Conservation (phyloP, 2,113 vertebrate species). For the Sisor rabdophorus region DNA sequence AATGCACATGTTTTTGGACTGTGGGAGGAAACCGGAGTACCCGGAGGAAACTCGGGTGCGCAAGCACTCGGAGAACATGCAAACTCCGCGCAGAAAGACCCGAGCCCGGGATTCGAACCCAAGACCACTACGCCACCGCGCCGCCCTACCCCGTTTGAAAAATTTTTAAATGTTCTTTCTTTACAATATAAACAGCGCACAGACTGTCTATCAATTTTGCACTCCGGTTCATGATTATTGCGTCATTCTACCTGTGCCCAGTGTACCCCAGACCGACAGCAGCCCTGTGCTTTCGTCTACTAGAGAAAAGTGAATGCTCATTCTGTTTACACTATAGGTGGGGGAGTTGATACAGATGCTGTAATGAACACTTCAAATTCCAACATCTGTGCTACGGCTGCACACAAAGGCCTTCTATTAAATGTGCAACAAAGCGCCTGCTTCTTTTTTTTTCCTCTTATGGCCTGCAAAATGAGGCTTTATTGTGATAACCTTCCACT, state of each 20-base stretch:
- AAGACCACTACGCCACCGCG: too few species aligned
- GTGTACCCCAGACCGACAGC: too few species aligned
- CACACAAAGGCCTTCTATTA: slow-evolving; percentile 60
- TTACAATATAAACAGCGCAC: too few species aligned
- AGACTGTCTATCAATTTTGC: too few species aligned
- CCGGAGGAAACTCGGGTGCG: too few species aligned
- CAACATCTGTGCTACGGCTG: slow-evolving; percentile 64
- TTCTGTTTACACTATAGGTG: slow-evolving; percentile 42
- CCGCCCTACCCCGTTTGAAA: too few species aligned
- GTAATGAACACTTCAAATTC: slow-evolving; percentile 68
- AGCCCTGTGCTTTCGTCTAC: not conserved
- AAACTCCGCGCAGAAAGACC: too few species aligned
- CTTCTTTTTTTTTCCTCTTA: slow-evolving; percentile 71
- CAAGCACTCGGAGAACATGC: too few species aligned
- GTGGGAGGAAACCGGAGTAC: too few species aligned
- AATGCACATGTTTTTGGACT: too few species aligned
- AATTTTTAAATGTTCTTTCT: too few species aligned
- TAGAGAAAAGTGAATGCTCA: not conserved
- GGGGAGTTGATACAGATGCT: slow-evolving; percentile 68
- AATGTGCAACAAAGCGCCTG: slow-evolving; percentile 65
- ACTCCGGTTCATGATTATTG: slow-evolving; percentile 23
- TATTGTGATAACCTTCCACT: slow-evolving; percentile 79
- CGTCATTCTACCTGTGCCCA: not conserved
- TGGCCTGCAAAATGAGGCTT: slow-evolving; percentile 75
- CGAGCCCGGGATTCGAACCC: too few species aligned